Evolutionary conservation across 2,888 invertebrate genomes (phyloP).

Genomic region (Calliscelio sp.): DNA sequence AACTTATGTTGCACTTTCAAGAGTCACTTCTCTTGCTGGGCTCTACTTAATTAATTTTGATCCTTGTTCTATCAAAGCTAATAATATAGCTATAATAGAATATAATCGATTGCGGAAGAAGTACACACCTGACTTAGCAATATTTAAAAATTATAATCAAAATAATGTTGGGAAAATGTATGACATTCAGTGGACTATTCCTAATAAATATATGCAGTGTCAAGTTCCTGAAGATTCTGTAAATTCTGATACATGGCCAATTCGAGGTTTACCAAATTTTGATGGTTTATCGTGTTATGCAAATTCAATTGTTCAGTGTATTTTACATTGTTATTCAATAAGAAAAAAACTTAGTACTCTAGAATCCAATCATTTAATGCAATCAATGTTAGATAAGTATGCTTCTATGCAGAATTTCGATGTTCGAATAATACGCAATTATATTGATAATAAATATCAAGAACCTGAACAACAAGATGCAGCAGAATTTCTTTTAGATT

Average conservation of each 20-base stretch:
- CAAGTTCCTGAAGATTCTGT: conserved; percentile 4
- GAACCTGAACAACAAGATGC: too few species aligned
- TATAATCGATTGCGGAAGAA: too few species aligned
- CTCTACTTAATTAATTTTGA: too few species aligned
- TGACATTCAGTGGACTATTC: conserved; percentile 18
- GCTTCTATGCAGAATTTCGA: neutral
- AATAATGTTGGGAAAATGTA: conserved; percentile 46
- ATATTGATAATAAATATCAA: neutral
- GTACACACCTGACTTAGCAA: conserved; percentile 50
- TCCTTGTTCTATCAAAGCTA: neutral
- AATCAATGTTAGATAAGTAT: neutral
- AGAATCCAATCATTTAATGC: conserved; percentile 11
- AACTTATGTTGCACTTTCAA: too few species aligned
- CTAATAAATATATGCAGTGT: conserved; percentile 22
- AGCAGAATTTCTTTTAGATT: conserved; percentile 28
- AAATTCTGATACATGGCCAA: neutral
- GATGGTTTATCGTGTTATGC: conserved; percentile 47
- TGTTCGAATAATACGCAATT: neutral
- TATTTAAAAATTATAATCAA: conserved; percentile 76
- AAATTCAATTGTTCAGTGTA: conserved; percentile 26
- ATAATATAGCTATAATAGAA: neutral
- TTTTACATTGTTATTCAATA: conserved; percentile 13
- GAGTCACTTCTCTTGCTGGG: too few species aligned
- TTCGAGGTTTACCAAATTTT: conserved; percentile 24
- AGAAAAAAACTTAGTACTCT: neutral